Conservation (phyloP, 2,797 vertebrate genomes). For the Psittacula derbiana region DNA sequence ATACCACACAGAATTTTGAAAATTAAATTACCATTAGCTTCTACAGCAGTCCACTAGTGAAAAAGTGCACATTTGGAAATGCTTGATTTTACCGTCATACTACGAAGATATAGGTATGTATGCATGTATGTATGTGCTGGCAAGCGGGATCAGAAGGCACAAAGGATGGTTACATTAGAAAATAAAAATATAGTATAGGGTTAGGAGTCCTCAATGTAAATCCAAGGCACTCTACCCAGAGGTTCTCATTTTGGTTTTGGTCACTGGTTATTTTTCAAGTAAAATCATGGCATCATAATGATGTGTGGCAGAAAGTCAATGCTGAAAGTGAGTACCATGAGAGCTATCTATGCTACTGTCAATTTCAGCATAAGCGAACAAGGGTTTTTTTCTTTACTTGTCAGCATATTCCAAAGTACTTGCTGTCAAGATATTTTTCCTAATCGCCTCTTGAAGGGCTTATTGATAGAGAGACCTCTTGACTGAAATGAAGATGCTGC, state of each 20-base stretch:
- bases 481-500: not conserved
- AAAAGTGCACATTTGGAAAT: not conserved
- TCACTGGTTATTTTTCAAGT: not conserved
- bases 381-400: not conserved
- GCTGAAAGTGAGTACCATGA: not conserved
- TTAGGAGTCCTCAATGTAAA: not conserved
- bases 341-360: not conserved
- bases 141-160: not conserved
- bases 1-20: not conserved
- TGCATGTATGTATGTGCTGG: rapidly evolving
- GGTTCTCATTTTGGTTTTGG: not conserved
- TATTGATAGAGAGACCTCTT: not conserved
- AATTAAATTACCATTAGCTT: not conserved
- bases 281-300: not conserved
- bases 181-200: not conserved
- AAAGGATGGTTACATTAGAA: not conserved
- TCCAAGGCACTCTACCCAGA: not conserved
- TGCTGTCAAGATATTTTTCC: not conserved
- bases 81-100: not conserved
- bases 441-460: not conserved
- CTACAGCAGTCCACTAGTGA: not conserved
- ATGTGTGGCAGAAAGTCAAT: not conserved
- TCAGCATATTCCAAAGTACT: not conserved
- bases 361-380: not conserved
- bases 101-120: not conserved